Base-by-base conservation (phyloP, 1,140 invertebrate genomes). In the Leptinotarsa undecemlineata region DNA sequence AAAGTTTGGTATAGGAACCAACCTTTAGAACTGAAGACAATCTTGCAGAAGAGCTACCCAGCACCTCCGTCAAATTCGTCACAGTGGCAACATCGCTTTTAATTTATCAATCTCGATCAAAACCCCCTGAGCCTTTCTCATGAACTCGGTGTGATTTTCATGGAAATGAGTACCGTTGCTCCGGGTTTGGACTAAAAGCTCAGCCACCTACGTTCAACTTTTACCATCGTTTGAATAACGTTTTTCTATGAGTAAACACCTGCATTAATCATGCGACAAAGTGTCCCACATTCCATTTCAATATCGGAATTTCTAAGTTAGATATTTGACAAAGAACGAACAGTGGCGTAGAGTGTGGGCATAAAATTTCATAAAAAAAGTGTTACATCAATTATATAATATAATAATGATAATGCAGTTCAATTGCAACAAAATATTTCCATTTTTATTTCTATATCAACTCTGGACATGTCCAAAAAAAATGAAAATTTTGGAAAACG, bases 71-170 rank as follows among this genome's bases (percentile, higher is more conserved):
- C 33, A 42, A 42, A 42, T 42, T 42, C 0, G 11, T 42, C 8
- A 42, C 3, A 42, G 33, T 11, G 64, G 64, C 64, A 67, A 67
- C 64, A 42, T 67, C 23, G 64, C 64, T 13, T 17, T 21, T 4
- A 15, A 42, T 67, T 15, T 23, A 42, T 67, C 21, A 63, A 21
- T 63, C 42, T 23, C 64, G 20, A 26, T 23, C 6, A 67, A 42
- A 67, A 67, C 17, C 48, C 21, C 51, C 26, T 11, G 33, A 61
- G 68, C 60, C n/a, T 77, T 81, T 81, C 79, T 73, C 78, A 81
- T 78, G 79, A 81, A 81, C 74, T 70, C 61, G 67, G 26, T 68
- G 74, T 74, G 68, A 75, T 75, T 79, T 81, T 74, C 75, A 72
- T 72, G 77, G 75, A 80, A 79, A 72, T 42, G 33, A 42, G 33